Conservation (phyloP, 2,888 invertebrate genomes). For the Drosophila heteroneura region DNA sequence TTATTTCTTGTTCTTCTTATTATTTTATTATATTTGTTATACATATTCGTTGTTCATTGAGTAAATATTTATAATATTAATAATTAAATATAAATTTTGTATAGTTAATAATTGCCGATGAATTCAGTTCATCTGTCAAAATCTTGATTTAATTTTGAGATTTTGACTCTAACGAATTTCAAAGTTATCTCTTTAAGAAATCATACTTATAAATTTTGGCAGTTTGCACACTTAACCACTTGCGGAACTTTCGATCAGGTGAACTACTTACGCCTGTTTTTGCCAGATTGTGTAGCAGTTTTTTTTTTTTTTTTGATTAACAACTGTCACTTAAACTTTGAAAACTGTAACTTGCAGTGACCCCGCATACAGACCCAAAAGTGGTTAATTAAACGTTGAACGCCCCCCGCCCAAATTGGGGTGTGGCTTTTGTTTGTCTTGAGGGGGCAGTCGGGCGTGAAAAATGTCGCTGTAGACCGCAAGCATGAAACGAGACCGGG, state of each 20-base stretch:
- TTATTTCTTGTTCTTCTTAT: not conserved
- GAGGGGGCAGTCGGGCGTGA: slow-evolving; percentile 50
- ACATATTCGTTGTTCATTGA: not conserved
- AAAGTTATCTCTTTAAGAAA: not conserved
- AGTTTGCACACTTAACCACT: slow-evolving; percentile 18
- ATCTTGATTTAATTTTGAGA: not conserved
- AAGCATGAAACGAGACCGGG: slow-evolving; percentile 20
- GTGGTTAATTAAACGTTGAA: slow-evolving; percentile 61
- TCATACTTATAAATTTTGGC: not conserved
- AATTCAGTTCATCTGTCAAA: not conserved
- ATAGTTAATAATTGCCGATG: not conserved
- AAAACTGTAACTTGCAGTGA: slow-evolving; percentile 1
- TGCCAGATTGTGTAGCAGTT: not conserved
- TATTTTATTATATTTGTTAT: no score
- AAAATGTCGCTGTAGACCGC: slow-evolving; percentile 50
- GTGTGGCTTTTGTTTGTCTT: slow-evolving; percentile 22
- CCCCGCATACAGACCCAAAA: slow-evolving; percentile 35
- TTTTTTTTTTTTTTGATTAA: not conserved
- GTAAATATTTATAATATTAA: not conserved
- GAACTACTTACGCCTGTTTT: slow-evolving; percentile 17
- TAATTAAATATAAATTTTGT: not conserved
- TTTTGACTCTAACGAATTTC: not conserved
- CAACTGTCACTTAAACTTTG: not conserved
- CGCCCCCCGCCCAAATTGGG: slow-evolving; percentile 26
- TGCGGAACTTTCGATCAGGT: slow-evolving; percentile 29